These are phyloP conservation scores for Gallinago undulata DNA, from an alignment of 2,113 vertebrate genomes.

Conservation along the genomic window DNA sequence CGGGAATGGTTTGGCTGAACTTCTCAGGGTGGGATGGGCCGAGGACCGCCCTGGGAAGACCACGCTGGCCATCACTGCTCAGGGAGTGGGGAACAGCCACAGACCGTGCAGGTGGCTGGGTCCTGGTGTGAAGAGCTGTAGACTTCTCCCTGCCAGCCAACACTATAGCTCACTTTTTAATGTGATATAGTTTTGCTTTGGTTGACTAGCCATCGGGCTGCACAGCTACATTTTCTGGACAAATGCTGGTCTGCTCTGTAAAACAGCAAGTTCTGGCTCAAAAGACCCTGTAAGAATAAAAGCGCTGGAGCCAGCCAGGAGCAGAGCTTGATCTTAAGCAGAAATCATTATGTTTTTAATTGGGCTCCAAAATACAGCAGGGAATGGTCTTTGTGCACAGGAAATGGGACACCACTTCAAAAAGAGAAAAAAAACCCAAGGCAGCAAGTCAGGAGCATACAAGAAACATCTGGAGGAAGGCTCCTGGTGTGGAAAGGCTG, in stretches of 20 bases:
- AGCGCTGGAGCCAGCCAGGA: neutral
- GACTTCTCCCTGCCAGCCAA: neutral
- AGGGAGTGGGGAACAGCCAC: neutral
- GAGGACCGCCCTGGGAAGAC: neutral
- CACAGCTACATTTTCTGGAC: neutral
- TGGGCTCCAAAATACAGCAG: neutral
- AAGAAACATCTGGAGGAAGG: slow-evolving; percentile 47
- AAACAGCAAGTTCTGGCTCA: neutral
- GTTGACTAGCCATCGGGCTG: neutral
- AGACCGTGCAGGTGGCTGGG: neutral
- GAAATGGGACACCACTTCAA: slow-evolving; percentile 58
- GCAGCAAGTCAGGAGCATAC: neutral
- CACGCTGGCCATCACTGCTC: neutral
- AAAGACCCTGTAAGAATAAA: neutral
- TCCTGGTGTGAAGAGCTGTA: neutral
- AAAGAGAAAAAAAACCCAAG: neutral
- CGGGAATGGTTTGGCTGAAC: neutral
- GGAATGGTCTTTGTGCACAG: neutral
- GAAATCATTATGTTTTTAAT: neutral
- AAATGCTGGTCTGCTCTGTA: neutral
- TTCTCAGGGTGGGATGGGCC: neutral
- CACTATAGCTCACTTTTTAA: neutral
- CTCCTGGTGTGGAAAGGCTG: neutral
- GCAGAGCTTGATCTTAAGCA: neutral
- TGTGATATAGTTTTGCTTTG: neutral